phyloP scores from a whole-genome alignment of 1,140 invertebrate species.

The Elysia chlorotica region DNA sequence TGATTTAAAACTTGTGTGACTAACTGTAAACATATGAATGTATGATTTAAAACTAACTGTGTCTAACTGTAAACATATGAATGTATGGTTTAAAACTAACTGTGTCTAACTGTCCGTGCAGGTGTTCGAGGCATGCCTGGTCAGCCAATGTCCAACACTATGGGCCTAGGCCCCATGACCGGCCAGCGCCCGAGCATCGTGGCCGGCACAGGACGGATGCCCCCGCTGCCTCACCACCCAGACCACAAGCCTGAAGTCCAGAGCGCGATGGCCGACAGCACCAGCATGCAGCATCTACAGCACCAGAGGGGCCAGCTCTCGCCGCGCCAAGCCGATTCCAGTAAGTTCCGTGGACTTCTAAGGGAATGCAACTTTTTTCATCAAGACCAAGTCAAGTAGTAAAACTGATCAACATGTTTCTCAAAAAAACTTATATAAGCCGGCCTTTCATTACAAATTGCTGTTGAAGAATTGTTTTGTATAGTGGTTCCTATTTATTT shows the following conservation, averaged over 20 bases:
- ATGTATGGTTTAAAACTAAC: no score
- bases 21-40: no score
- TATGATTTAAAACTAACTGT: no score
- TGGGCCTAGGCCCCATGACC: conserved; percentile 20
- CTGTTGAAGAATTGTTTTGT: no score
- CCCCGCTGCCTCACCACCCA: conserved; percentile 19
- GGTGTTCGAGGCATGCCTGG: conserved; percentile 22
- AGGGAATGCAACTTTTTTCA: no score
- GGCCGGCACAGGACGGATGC: conserved; percentile 31
- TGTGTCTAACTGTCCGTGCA: neutral
- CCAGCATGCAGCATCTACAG: conserved; percentile 31
- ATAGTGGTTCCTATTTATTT: no score
- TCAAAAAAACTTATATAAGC: no score
- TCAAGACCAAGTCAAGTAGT: no score
- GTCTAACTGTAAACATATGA: no score
- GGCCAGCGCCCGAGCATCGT: conserved; percentile 34
- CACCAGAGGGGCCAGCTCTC: conserved; percentile 29
- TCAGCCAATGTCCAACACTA: conserved; percentile 6
- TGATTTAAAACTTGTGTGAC: no score
- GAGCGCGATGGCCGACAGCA: conserved; percentile 25
- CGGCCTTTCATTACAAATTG: no score
- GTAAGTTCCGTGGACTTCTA: conserved; percentile 23
- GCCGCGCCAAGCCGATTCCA: conserved; percentile 39
- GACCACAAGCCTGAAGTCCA: conserved; percentile 25
- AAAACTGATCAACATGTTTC: no score